These are phyloP conservation scores for Plectrocnemia conspersa DNA, from an alignment of 1,140 invertebrate species.

Conservation along the genomic window DNA sequence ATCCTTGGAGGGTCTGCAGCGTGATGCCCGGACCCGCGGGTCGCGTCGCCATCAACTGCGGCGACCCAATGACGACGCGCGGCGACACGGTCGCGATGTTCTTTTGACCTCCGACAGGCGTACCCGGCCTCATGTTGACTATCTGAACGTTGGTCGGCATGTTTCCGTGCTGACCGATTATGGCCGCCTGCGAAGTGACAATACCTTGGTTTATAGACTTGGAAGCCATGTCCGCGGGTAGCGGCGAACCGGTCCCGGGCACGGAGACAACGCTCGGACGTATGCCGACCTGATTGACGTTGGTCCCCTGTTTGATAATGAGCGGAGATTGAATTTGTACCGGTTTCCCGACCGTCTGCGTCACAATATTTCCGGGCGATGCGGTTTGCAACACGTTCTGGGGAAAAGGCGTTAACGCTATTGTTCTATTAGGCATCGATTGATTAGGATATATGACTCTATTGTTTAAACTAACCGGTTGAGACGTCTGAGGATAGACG, in stretches of 20 bases:
- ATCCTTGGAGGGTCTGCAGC: constrained; percentile 75
- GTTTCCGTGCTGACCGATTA: constrained; percentile 55
- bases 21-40: constrained; percentile 77
- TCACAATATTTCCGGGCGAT: constrained; percentile 42
- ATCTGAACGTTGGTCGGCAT: constrained; percentile 77
- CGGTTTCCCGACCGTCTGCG: constrained; percentile 54
- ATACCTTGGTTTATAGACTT: constrained; percentile 52
- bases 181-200: constrained; percentile 54
- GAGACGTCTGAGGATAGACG: constrained; percentile 48
- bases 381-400: constrained; percentile 45
- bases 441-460: constrained; percentile 50
- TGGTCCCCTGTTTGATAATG: constrained; percentile 63
- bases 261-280: constrained; percentile 62
- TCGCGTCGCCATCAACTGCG: constrained; percentile 74
- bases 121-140: constrained; percentile 72
- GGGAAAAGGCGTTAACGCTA: constrained; percentile 47
- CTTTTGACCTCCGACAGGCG: constrained; percentile 67
- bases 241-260: constrained; percentile 54
- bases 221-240: constrained; percentile 51
- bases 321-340: constrained; percentile 57
- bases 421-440: constrained; percentile 57
- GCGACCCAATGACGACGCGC: constrained; percentile 72
- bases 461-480: constrained; percentile 37
- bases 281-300: constrained; percentile 53
- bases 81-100: constrained; percentile 65